Conservation (phyloP, 37 sponge, comb jelly and placozoan genomes). For the Haliclona indistincta region DNA sequence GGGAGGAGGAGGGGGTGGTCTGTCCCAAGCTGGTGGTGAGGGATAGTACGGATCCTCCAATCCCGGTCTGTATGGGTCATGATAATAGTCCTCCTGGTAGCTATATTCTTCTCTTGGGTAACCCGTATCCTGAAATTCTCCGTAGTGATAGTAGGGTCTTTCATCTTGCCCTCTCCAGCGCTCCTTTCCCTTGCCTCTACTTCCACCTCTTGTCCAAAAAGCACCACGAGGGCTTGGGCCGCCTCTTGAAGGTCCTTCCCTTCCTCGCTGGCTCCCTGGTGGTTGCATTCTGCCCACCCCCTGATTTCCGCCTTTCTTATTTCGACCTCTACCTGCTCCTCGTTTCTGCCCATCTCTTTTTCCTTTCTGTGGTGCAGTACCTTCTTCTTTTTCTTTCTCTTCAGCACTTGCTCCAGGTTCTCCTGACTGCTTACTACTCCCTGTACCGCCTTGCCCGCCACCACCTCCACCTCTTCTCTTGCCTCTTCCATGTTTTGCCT, state of each 20-base stretch:
- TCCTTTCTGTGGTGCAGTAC: not conserved
- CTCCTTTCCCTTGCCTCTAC: not conserved
- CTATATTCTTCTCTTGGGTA: too few species aligned
- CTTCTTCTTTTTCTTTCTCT: not conserved
- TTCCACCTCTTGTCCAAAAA: not conserved
- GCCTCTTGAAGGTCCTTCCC: too few species aligned
- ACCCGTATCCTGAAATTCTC: too few species aligned
- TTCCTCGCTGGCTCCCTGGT: not conserved
- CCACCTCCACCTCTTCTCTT: constrained; percentile 1
- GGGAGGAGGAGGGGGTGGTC: too few species aligned
- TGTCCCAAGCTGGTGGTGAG: too few species aligned
- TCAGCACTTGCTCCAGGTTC: too few species aligned
- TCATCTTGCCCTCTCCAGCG: not conserved
- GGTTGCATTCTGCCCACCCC: not conserved
- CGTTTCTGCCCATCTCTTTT: not conserved
- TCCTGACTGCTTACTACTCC: too few species aligned
- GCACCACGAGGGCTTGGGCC: too few species aligned
- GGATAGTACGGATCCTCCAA: too few species aligned
- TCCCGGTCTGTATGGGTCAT: too few species aligned
- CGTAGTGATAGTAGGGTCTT: not conserved
- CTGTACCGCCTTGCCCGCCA: too few species aligned
- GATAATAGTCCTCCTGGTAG: too few species aligned
- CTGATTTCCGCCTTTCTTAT: not conserved
- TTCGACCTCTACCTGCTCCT: not conserved
- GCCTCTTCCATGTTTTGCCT: not conserved